Conservation (phyloP, 2,888 invertebrate genomes). For the Pinctada fucata region DNA sequence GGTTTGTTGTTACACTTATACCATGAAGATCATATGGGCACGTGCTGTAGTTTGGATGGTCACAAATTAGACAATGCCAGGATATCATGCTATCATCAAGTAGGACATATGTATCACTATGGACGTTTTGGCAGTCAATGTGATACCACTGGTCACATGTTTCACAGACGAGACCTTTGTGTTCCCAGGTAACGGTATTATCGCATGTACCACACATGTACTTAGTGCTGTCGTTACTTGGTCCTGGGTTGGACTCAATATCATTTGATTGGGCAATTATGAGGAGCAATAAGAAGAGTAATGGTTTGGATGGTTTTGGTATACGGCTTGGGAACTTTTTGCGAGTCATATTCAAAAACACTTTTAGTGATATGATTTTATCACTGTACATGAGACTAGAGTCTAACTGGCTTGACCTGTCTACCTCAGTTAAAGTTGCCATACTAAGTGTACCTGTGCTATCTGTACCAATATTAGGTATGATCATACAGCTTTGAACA, state of each 20-base stretch:
- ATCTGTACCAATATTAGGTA: background rate
- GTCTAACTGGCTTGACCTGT: background rate
- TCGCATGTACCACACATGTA: conserved; percentile 26
- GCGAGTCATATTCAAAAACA: conserved; percentile 6
- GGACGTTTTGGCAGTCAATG: too few relatives aligned
- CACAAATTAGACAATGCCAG: too few relatives aligned
- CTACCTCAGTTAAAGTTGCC: background rate
- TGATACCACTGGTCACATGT: too few relatives aligned
- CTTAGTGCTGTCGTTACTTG: conserved; percentile 20
- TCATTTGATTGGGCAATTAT: conserved; percentile 14
- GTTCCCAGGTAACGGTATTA: too few relatives aligned
- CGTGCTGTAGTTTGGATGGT: conserved; percentile 17
- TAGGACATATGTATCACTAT: too few relatives aligned
- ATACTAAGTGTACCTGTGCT: conserved; percentile 3
- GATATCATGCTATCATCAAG: too few relatives aligned
- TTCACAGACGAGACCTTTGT: too few relatives aligned
- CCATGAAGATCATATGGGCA: background rate
- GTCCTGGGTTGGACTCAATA: conserved; percentile 17
- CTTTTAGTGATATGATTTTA: conserved; percentile 7
- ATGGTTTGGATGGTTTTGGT: background rate
- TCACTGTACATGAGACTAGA: background rate
- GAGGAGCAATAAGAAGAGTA: background rate
- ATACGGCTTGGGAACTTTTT: conserved; percentile 1
- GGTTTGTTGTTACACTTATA: background rate
- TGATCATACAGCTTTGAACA: background rate